phyloP scores from a whole-genome alignment of 1,140 invertebrate genomes.

The Formica exsecta region DNA sequence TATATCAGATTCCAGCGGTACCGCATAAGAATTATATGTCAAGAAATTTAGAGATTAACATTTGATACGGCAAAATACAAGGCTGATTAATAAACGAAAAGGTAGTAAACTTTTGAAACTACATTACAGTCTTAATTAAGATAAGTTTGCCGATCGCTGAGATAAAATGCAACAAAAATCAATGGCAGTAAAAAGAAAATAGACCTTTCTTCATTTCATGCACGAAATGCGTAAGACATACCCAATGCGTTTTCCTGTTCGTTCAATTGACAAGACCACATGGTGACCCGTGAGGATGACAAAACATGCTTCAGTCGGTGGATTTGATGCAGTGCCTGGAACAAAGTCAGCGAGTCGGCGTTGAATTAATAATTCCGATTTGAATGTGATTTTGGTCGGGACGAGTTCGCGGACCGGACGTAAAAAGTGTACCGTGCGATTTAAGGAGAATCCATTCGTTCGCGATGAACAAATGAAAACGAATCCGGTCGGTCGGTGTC shows the following conservation, averaged over 20 bases:
- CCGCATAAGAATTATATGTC: background rate
- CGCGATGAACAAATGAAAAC: slow-evolving; percentile 38
- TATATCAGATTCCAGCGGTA: background rate
- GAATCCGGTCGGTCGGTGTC: slow-evolving; percentile 39
- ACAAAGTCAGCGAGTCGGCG: slow-evolving; percentile 59
- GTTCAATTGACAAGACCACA: slow-evolving; percentile 25
- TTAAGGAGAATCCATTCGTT: slow-evolving; percentile 58
- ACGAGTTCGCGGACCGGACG: slow-evolving; percentile 50
- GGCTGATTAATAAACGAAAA: background rate
- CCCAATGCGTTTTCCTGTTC: slow-evolving; percentile 3
- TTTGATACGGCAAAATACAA: background rate
- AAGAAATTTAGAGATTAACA: background rate
- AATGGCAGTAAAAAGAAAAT: background rate
- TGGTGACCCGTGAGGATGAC: background rate
- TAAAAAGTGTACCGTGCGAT: slow-evolving; percentile 68
- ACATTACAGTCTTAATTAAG: background rate
- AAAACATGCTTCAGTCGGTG: slow-evolving; percentile 24
- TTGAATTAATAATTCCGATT: slow-evolving; percentile 73
- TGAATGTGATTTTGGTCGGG: slow-evolving; percentile 79
- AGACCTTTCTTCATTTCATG: background rate
- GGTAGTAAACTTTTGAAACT: background rate
- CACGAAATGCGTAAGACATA: slow-evolving; percentile 3
- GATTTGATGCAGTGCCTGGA: background rate
- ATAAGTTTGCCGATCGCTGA: background rate
- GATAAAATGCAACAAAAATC: background rate